Percentiles rank a stretch among this genome's conserved stretches.
Evolutionary conservation across 2,888 invertebrate species (phyloP).

Genomic region (Nematopogon swammerdamellus): DNA sequence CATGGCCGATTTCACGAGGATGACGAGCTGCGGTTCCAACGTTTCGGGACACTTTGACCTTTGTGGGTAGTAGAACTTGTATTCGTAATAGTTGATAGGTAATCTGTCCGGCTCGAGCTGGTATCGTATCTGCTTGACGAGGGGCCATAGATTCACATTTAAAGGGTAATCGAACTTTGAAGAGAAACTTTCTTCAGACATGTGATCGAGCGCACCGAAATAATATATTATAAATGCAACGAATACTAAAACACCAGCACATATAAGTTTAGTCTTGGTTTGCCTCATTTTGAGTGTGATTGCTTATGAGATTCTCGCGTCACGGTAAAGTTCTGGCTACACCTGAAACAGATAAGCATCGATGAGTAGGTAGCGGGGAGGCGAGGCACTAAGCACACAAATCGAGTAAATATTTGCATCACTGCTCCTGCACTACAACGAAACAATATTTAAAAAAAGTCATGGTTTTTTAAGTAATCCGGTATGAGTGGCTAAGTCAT

Average conservation of each 20-base stretch:
- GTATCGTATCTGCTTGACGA: conserved; percentile 57
- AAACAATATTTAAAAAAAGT: too few relatives aligned
- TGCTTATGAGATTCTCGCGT: too few relatives aligned
- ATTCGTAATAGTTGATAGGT: conserved; percentile 70
- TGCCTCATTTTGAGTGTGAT: conserved; percentile 26
- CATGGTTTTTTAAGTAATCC: too few relatives aligned
- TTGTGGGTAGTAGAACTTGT: conserved; percentile 56
- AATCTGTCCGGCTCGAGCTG: conserved; percentile 54
- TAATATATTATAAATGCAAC: conserved; percentile 36
- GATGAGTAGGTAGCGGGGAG: background rate
- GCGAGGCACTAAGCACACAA: background rate
- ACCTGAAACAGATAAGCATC: background rate
- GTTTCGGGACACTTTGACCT: conserved; percentile 42
- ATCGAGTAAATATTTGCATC: background rate
- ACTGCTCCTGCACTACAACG: too few relatives aligned
- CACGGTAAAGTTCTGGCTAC: background rate
- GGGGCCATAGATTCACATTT: conserved; percentile 62
- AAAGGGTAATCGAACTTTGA: conserved; percentile 76
- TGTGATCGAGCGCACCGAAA: conserved; percentile 70
- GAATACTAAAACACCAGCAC: conserved; percentile 28
- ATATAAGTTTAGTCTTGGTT: conserved; percentile 42
- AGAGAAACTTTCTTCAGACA: conserved; percentile 67
- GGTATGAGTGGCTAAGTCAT: too few relatives aligned
- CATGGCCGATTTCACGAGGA: conserved; percentile 78
- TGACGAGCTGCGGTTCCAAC: conserved; percentile 62